Percentiles rank a stretch among this genome's conserved stretches.
Evolutionary conservation across 2,888 invertebrate genomes (phyloP).

Genomic region (Anaspis maculata): DNA sequence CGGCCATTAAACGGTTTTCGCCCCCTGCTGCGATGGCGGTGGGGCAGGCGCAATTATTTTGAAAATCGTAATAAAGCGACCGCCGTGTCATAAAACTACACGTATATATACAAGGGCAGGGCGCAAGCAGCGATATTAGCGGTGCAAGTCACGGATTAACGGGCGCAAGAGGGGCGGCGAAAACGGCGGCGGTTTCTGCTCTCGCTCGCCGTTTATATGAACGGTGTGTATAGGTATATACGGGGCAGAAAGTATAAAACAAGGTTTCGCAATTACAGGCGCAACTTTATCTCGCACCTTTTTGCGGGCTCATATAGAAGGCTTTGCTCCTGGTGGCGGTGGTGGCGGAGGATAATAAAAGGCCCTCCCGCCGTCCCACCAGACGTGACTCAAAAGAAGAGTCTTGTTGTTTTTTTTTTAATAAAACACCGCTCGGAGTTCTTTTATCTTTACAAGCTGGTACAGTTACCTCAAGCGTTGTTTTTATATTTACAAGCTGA

Average conservation of each 20-base stretch:
- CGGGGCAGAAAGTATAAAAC: conserved; percentile 19
- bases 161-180: too few species aligned
- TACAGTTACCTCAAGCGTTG: too few species aligned
- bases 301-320: conserved; percentile 18
- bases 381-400: too few species aligned
- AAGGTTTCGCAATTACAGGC: conserved; percentile 22
- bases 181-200: conserved; percentile 5
- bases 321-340: conserved; percentile 7
- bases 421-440: too few species aligned
- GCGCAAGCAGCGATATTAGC: conserved; percentile 18
- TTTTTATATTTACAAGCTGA: too few species aligned
- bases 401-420: too few species aligned
- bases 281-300: conserved; percentile 18
- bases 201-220: too few species aligned
- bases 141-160: conserved; percentile 19
- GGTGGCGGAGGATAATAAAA: too few species aligned
- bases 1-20: conserved; percentile 12
- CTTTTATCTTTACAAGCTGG: too few species aligned
- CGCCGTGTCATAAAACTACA: conserved; percentile 15
- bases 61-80: conserved; percentile 15
- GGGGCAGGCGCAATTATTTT: conserved; percentile 16
- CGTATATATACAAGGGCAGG: too few species aligned
- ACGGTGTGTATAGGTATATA: conserved; percentile 12
- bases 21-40: conserved; percentile 8
- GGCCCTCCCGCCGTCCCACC: background rate